Evolutionary conservation across 2,113 vertebrate species (phyloP), one percentile per base, ranked within the genome.

Genomic region (Rhynchopsitta pachyrhyncha): DNA sequence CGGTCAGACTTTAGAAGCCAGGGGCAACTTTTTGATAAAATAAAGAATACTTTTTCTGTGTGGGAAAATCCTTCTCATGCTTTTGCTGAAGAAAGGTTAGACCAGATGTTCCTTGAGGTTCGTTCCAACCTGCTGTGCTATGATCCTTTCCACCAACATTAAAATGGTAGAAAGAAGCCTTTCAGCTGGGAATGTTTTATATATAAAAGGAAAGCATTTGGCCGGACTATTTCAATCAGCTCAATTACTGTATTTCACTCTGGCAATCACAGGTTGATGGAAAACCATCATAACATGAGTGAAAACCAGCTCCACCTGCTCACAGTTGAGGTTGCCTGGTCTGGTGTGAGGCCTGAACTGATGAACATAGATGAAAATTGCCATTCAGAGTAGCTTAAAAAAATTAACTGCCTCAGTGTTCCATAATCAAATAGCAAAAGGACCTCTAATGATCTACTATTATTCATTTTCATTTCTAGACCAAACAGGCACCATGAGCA

Each of bases 401-500:
- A 63, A 29, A 11, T 50, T 33, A 47, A 46, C 42, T 75, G 41
- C 55, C 85, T 83, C 23, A 7, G 10, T 71, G 5, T 68, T 64
- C 12, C 2, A 27, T 70, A 49, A 70, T 25, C 75, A 39, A 69
- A 63, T 25, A 82, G 75, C 41, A 49, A 13, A 63, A 83, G 81
- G 50, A 63, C n/a, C 80, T 86, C 64, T 78, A 27, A 92, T 64
- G 91, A 60, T 27, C 76, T 68, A 19, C 11, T 13, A 7, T 66
- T 52, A 66, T 37, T 91, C 93, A 59, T 44, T 94, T 94, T 92
- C 69, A 90, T 94, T 62, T 86, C 92, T 17, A 37, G 86, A 60
- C 31, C 73, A 52, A 88, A 39, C 18, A 81, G 82, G 64, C 75
- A 28, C 64, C 75, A 29, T 18, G 68, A 78, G 86, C 82, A 47